Base-by-base conservation (phyloP, 1,140 invertebrate genomes). In the Reticulitermes speratus region DNA sequence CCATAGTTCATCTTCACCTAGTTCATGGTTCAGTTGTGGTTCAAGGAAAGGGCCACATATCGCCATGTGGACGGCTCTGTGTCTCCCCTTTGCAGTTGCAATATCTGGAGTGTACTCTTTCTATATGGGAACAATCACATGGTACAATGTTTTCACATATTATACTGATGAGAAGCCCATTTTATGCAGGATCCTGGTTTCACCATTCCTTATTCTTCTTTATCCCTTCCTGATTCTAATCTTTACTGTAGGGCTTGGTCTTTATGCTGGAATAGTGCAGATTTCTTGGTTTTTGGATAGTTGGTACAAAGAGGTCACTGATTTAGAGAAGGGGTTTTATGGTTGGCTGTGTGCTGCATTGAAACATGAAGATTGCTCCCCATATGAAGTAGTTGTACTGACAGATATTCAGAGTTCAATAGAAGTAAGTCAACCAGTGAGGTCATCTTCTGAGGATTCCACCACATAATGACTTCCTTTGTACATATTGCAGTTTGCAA, bases 271-370 rank as follows among this genome's bases (percentile, higher is more conserved):
- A 23, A 90, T 95, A 87, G 92, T 93, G 45, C 95, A 96, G 88
- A 89, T 96, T 23, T 96, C 95, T 5, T 94, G 95, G 90, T 94
- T 93, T 88, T 94, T 93, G 85, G 92, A 92, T 55, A 93, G 93
- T 84, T 96, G 95, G 95, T 92, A 92, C 88, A 93, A 93, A 87
- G 94, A 95, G 91, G 93, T 96, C 16, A 93, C 92, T 86, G 95
- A 96, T 90, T 94, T 95, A 89, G 95, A 96, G 87, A 96, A 96
- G 90, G 95, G 95, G 2, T 96, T 96, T 90, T 96, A 95, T 89
- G 95, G 95, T 45, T 96, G 95, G 95, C 90, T 96, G 55, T 96
- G 95, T 90, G 93, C 93, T 81, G 91, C 93, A 81, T 88, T 96
- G 44, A 92, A 93, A 87, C 90, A 96, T 87, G 93, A 95, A 85